These are phyloP conservation scores for Neopipo cinnamomea DNA, from an alignment of 2,113 vertebrate species.

Conservation along the genomic window DNA sequence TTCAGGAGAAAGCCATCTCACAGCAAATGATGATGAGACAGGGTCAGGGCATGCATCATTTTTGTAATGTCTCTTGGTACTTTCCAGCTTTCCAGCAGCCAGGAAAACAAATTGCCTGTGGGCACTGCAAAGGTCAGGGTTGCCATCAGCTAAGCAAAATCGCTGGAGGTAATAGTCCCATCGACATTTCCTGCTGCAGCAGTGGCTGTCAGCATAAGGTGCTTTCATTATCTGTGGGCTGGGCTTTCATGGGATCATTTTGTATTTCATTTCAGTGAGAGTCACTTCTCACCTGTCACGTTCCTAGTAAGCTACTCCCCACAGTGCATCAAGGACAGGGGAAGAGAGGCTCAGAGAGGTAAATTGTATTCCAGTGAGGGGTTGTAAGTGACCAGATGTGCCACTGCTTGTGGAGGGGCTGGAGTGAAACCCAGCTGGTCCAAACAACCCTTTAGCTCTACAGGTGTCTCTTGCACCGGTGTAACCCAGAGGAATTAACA, in stretches of 20 bases:
- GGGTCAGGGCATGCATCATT: neutral
- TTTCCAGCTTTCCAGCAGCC: conserved; percentile 17
- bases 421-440: neutral
- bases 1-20: neutral
- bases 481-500: neutral
- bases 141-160: conserved; percentile 27
- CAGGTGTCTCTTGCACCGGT: neutral
- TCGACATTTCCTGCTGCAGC: conserved; percentile 22
- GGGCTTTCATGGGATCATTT: neutral
- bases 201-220: conserved; percentile 10
- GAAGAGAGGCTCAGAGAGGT: neutral
- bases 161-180: neutral
- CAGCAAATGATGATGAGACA: conserved; percentile 6
- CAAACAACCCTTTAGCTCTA: neutral
- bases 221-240: conserved; percentile 49
- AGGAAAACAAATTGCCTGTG: conserved; percentile 53
- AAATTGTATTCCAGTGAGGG: neutral
- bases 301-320: neutral
- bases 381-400: neutral
- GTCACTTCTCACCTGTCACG: neutral
- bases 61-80: neutral
- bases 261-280: neutral
- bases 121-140: conserved; percentile 42
- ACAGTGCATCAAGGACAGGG: neutral
- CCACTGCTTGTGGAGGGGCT: too few species aligned